Conservation (phyloP, 1,140 invertebrate species). For the Ooceraea biroi region DNA sequence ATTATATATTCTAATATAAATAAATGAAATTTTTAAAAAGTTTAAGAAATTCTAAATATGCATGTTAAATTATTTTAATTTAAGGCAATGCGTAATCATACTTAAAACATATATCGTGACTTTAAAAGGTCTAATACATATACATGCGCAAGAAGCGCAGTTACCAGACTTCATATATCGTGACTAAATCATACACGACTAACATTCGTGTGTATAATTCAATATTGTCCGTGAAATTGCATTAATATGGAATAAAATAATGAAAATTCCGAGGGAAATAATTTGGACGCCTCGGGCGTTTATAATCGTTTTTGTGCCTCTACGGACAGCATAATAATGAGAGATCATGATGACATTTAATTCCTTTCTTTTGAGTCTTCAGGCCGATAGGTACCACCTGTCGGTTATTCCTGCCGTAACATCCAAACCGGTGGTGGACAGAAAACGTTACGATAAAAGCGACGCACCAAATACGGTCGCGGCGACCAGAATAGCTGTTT, state of each 20-base stretch:
- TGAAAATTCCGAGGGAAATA: neutral
- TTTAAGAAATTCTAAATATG: too few species aligned
- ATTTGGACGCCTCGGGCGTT: neutral
- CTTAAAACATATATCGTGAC: too few species aligned
- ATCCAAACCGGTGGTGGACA: conserved; percentile 42
- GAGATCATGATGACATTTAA: conserved; percentile 62
- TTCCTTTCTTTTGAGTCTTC: conserved; percentile 59
- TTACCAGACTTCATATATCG: neutral
- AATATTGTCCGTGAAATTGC: too few species aligned
- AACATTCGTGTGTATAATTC: too few species aligned
- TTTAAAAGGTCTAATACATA: neutral
- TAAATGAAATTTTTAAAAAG: too few species aligned
- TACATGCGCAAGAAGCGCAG: neutral
- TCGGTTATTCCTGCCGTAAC: conserved; percentile 58
- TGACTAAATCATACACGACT: too few species aligned
- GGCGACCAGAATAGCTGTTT: conserved; percentile 69
- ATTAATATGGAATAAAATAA: too few species aligned
- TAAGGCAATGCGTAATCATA: too few species aligned
- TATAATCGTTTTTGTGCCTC: neutral
- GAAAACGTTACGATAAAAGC: conserved; percentile 72
- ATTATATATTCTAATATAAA: neutral
- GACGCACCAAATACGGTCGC: conserved; percentile 64
- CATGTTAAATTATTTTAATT: too few species aligned
- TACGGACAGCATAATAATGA: conserved; percentile 61
- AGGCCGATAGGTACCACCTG: conserved; percentile 70